Evolutionary conservation across 2,113 vertebrate species (phyloP).

Genomic region (Pteropus alecto): DNA sequence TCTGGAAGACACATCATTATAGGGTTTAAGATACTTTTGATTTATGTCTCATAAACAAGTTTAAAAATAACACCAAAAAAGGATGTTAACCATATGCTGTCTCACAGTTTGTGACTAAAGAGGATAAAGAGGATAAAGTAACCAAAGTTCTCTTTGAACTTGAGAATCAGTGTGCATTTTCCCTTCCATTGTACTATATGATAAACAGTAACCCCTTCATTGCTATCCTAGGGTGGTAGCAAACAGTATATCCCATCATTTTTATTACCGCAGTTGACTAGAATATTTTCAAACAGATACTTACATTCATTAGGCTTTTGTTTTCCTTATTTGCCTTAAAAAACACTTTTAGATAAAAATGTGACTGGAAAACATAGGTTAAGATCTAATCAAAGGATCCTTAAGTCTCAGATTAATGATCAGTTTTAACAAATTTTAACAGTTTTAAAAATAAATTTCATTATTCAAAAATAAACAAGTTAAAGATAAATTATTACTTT

Average conservation of each 20-base stretch:
- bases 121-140: conserved; percentile 67
- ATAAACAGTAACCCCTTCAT: conserved; percentile 60
- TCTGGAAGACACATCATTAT: conserved; percentile 49
- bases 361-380: neutral
- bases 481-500: neutral
- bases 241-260: conserved; percentile 64
- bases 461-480: neutral
- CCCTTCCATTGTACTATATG: conserved; percentile 62
- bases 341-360: neutral
- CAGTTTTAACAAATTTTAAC: neutral
- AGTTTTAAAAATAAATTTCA: neutral
- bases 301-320: conserved; percentile 70
- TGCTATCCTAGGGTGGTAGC: conserved; percentile 21
- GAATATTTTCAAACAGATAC: conserved; percentile 75
- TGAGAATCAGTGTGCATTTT: conserved; percentile 65
- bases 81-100: conserved; percentile 69
- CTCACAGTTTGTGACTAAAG: conserved; percentile 61
- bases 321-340: conserved; percentile 12
- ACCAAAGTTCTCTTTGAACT: conserved; percentile 77
- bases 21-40: conserved; percentile 67
- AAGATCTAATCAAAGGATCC: neutral
- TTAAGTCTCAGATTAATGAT: neutral
- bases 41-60: conserved; percentile 77
- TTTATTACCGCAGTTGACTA: conserved; percentile 75
- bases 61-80: conserved; percentile 79